These are phyloP conservation scores for Protobothrops mucrosquamatus DNA, from an alignment of 2,113 vertebrate species.

Conservation along the genomic window DNA sequence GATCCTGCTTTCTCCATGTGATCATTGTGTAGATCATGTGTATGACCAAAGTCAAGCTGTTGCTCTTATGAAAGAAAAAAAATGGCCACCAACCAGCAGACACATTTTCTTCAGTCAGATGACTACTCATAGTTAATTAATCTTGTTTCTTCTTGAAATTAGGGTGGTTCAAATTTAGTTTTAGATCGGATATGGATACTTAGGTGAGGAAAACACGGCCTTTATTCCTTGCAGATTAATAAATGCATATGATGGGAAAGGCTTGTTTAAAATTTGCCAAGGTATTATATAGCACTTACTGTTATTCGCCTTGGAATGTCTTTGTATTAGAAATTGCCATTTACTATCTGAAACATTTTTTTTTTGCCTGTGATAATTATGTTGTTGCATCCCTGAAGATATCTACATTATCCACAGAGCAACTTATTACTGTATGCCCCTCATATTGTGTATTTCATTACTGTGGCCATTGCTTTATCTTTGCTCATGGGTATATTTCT, in stretches of 20 bases:
- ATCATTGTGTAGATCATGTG: not conserved
- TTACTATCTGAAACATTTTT: not conserved
- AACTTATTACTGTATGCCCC: not conserved
- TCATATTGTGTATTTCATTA: not conserved
- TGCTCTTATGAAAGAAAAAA: not conserved
- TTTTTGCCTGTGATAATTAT: not conserved
- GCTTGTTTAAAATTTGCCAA: not conserved
- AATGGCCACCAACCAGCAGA: not conserved
- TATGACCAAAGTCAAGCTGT: slow-evolving; percentile 4
- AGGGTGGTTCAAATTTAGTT: not conserved
- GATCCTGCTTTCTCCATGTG: not conserved
- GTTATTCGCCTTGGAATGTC: not conserved
- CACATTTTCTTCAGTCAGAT: not conserved
- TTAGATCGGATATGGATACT: not conserved
- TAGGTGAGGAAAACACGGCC: rapidly evolving
- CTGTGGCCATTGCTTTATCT: not conserved
- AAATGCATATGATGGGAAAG: not conserved
- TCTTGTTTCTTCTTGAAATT: not conserved
- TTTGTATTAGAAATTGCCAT: slow-evolving; percentile 2
- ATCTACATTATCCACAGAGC: not conserved
- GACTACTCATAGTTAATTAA: rapidly evolving
- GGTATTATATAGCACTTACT: slow-evolving; percentile 2
- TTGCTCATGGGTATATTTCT: slow-evolving; percentile 1
- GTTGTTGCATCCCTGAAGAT: not conserved
- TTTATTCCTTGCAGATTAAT: not conserved